phyloP scores from a whole-genome alignment of 2,113 vertebrate species.

The Loxodonta africana region DNA sequence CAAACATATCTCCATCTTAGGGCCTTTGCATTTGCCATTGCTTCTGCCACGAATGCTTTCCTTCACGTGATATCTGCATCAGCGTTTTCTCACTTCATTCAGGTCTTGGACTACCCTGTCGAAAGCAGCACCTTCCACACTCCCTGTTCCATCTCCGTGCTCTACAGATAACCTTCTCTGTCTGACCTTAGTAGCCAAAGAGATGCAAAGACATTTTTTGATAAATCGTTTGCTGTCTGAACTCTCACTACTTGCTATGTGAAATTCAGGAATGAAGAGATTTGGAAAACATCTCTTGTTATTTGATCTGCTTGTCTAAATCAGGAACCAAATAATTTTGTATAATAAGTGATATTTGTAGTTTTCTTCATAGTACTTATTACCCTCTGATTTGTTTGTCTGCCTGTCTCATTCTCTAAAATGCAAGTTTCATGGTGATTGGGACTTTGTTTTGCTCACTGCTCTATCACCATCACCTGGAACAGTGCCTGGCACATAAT shows the following conservation, averaged over 20 bases:
- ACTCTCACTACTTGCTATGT: neutral
- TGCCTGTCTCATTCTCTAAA: neutral
- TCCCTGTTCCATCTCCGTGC: neutral
- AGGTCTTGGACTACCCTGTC: neutral
- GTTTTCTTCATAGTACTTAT: conserved; percentile 13
- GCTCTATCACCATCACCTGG: neutral
- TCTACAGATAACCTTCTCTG: neutral
- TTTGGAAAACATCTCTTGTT: conserved; percentile 25
- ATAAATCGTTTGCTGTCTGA: neutral
- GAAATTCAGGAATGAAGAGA: conserved; percentile 11
- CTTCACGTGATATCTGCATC: neutral
- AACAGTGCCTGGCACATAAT: neutral
- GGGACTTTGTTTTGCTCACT: neutral
- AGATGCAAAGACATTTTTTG: conserved; percentile 24
- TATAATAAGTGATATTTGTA: neutral
- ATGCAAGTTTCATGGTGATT: neutral
- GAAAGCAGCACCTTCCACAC: neutral
- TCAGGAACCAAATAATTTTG: conserved; percentile 42
- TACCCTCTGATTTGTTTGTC: neutral
- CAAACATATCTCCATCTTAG: neutral
- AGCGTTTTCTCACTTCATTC: neutral
- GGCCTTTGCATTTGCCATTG: neutral
- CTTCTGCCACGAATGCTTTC: neutral
- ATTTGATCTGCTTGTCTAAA: conserved; percentile 15
- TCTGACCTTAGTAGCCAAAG: neutral